These are phyloP conservation scores for Nasonia giraulti DNA, from an alignment of 1,140 invertebrate species.

Conservation along the genomic window DNA sequence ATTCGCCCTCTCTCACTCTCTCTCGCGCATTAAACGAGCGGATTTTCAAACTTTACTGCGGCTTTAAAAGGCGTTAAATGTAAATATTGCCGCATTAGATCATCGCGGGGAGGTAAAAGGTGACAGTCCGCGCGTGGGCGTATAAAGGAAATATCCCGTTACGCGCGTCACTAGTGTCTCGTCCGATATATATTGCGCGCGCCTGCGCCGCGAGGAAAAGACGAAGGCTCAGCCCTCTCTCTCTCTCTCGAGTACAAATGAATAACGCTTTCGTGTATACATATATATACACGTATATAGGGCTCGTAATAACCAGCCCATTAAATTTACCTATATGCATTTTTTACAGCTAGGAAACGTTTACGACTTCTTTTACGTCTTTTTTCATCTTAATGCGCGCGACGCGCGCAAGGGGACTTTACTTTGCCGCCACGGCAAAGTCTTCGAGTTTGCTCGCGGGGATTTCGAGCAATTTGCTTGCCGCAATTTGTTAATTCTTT, in stretches of 20 bases:
- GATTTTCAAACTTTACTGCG: background rate
- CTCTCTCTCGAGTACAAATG: background rate
- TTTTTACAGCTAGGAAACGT: slow-evolving; percentile 6
- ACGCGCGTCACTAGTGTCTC: background rate
- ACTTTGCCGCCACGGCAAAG: background rate
- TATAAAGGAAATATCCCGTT: background rate
- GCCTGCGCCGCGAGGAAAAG: background rate
- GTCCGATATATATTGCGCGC: background rate
- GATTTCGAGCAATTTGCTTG: background rate
- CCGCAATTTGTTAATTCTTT: background rate
- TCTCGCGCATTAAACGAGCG: background rate
- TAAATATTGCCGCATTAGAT: too few species aligned
- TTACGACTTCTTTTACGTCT: slow-evolving; percentile 2
- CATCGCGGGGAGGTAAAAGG: too few species aligned
- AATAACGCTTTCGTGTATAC: background rate
- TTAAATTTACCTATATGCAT: slow-evolving; percentile 17
- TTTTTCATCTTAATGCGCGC: background rate
- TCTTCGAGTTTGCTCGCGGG: background rate
- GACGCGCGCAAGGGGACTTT: background rate
- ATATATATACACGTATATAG: background rate
- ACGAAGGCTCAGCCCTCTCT: background rate
- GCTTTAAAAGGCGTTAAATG: too few species aligned
- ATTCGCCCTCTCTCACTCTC: too few species aligned
- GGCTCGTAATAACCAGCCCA: background rate
- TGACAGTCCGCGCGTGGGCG: too few species aligned